These are phyloP conservation scores for Halcyon leucocephala DNA, from an alignment of 2,797 vertebrate species.

Conservation along the genomic window DNA sequence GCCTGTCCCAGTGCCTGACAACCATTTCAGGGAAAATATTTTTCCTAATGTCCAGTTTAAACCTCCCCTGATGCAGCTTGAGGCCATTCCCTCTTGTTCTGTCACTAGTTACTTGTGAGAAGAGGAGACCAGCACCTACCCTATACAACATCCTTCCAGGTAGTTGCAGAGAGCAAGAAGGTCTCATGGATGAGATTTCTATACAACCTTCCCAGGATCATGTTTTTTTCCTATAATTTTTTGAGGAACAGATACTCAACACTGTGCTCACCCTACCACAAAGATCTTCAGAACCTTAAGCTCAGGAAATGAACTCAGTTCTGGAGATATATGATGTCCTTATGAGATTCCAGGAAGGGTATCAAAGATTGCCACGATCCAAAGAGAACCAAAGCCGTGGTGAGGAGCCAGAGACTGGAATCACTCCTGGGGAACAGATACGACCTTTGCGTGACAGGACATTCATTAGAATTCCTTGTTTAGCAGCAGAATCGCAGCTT, in stretches of 20 bases:
- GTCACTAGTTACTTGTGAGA: too few relatives aligned
- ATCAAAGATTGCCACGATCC: not conserved
- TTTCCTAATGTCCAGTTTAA: too few relatives aligned
- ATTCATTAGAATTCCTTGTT: not conserved
- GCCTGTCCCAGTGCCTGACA: too few relatives aligned
- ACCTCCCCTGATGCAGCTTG: too few relatives aligned
- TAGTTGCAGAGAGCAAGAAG: too few relatives aligned
- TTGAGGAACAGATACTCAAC: not conserved
- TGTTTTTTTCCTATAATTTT: not conserved
- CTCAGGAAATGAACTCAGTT: not conserved
- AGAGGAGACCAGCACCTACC: too few relatives aligned
- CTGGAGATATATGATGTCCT: too few relatives aligned
- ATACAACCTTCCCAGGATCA: not conserved
- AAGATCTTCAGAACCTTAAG: not conserved
- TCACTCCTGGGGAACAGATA: not conserved
- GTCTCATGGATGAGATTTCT: not conserved
- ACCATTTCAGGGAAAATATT: too few relatives aligned
- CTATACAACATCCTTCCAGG: too few relatives aligned
- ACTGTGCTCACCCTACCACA: not conserved
- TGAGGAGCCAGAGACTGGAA: not conserved
- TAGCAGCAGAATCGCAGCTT: not conserved
- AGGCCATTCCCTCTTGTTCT: too few relatives aligned
- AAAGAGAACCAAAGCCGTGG: not conserved
- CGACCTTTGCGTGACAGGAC: conserved; percentile 28
- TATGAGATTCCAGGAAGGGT: not conserved